Conservation (phyloP, 2,797 vertebrate species). For the Coregonus ussuriensis region DNA sequence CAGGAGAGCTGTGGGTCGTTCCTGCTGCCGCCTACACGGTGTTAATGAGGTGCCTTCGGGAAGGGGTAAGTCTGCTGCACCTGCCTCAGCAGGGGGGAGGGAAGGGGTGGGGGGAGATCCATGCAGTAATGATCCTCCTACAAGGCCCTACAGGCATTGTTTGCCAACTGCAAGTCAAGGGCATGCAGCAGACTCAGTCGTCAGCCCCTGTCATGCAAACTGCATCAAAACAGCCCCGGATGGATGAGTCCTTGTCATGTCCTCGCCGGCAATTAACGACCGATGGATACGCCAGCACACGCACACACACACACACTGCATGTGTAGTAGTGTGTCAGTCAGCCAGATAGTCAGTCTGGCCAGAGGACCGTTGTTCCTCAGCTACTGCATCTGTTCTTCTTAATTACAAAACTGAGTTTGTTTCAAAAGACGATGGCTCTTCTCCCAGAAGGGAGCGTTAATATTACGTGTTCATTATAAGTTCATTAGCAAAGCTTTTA, state of each 20-base stretch:
- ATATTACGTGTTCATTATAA: not conserved
- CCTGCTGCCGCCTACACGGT: constrained; percentile 90
- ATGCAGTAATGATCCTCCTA: constrained; percentile 79
- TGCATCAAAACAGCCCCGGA: constrained; percentile 72
- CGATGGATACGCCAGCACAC: constrained; percentile 40
- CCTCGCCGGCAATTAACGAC: constrained; percentile 75
- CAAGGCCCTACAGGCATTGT: constrained; percentile 84
- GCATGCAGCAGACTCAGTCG: constrained; percentile 71
- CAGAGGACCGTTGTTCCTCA: not conserved
- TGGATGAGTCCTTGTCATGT: constrained; percentile 56
- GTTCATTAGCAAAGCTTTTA: not conserved
- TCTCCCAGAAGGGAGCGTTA: not conserved
- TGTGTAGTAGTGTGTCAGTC: constrained; percentile 48
- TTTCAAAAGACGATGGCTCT: not conserved
- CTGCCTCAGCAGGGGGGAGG: constrained; percentile 68
- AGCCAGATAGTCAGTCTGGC: constrained; percentile 17
- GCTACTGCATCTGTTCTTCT: not conserved
- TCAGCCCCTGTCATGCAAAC: constrained; percentile 58
- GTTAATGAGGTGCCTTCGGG: constrained; percentile 98
- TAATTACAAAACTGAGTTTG: constrained; percentile 6
- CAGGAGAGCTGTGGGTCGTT: constrained; percentile 87
- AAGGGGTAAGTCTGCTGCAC: constrained; percentile 91
- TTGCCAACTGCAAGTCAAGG: constrained; percentile 85
- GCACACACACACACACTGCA: constrained; percentile 15
- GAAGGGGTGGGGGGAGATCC: constrained; percentile 67